Percentiles rank a stretch among this genome's conserved stretches.
Evolutionary conservation across 2,888 invertebrate genomes (phyloP).

Genomic region (Lepidochrysops patricia): DNA sequence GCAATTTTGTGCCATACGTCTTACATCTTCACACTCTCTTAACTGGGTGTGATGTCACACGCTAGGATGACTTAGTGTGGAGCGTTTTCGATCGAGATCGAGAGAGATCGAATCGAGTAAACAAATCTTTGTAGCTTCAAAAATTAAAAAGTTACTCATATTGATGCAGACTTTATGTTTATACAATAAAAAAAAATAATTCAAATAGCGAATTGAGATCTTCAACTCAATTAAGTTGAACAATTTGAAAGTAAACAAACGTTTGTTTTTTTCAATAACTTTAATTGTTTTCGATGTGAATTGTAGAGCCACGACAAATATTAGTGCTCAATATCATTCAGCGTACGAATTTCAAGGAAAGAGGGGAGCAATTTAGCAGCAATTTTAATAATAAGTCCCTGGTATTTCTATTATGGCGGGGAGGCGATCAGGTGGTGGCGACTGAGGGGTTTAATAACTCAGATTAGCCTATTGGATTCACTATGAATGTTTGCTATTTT

Average conservation of each 20-base stretch:
- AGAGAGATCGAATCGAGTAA: too few relatives aligned
- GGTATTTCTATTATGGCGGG: constrained; percentile 74
- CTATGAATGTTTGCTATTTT: constrained; percentile 73
- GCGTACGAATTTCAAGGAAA: constrained; percentile 60
- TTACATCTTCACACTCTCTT: too few relatives aligned
- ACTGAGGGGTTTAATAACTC: constrained; percentile 70
- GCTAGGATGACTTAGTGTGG: too few relatives aligned
- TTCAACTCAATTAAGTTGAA: too few relatives aligned
- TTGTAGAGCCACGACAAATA: constrained; percentile 18
- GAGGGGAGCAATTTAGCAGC: constrained; percentile 72
- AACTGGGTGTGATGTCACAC: too few relatives aligned
- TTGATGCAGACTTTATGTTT: too few relatives aligned
- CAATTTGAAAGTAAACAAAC: constrained; percentile 16
- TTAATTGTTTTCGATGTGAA: neutral
- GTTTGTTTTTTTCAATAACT: neutral
- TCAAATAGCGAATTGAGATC: too few relatives aligned
- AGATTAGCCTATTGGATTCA: constrained; percentile 73
- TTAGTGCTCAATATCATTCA: constrained; percentile 32
- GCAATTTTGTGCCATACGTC: too few relatives aligned
- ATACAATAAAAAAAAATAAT: too few relatives aligned
- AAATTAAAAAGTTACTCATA: too few relatives aligned
- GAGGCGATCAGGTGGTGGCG: constrained; percentile 68
- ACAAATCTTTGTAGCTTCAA: too few relatives aligned
- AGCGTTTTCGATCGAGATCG: too few relatives aligned
- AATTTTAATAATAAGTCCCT: constrained; percentile 75